Evolutionary conservation across 1,140 invertebrate species (phyloP), one percentile per base, ranked within the genome.

Genomic region (Zaprionus vittiger): DNA sequence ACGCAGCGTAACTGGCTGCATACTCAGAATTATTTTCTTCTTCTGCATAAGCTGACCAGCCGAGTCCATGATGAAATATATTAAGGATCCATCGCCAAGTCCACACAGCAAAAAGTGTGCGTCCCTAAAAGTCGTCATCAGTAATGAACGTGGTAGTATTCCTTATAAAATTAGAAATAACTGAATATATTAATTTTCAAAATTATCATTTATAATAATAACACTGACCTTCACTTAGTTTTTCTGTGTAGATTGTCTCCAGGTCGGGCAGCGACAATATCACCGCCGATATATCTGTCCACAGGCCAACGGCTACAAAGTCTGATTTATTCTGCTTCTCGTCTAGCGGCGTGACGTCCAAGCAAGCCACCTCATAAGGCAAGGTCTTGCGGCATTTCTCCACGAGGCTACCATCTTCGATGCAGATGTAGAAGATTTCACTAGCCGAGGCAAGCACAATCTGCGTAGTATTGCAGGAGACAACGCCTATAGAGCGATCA

Each of bases 81-180:
- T 99, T 94, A 99, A 96, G 22, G 98, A 98, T 6, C 99, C 99
- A 94, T 99, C 99, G 22, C 99, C 99, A 11, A 99, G 93, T 2
- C 99, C 98, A 92, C 97, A 98, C 12, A 99, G 94, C 6, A 98
- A 92, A 94, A 99, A 99, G 72, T 97, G 96, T 63, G 97, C 96
- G 14, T 96, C 96, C 93, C 99, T 99, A 93, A 99, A 98, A 38
- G 96, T 96, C 22, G 98, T 97, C 95, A 99, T 97, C 49, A 99
- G 91, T 65, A 99, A 97, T 0, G 98, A 99, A 22, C 99, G 94
- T 0, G 98, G 98, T 77, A 99, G 98, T 77, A 99, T 99, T 93
- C 99, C 98, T 91, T 17, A 9, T 11, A 2, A 28, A 31, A 31
- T 14, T 17, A 4, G 3, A 47, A 47, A n/a, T 15, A 44, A 47